phyloP scores from a whole-genome alignment of 2,888 invertebrate species.

The Hirtodrosophila histrioides region DNA sequence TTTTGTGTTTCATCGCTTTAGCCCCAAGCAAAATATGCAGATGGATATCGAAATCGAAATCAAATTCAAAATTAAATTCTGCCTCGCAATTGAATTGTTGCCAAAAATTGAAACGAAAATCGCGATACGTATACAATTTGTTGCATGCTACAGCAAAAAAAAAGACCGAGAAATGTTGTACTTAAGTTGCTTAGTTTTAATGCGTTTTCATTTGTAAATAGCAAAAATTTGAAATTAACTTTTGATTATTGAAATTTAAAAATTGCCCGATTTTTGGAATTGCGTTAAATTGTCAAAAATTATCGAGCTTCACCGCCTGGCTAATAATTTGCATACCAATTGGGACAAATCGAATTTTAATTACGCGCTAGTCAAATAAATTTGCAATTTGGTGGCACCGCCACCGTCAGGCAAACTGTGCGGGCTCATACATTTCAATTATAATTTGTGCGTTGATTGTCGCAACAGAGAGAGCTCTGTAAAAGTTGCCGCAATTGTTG shows the following conservation, averaged over 20 bases:
- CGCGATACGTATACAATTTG: slow-evolving; percentile 21
- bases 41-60: slow-evolving; percentile 12
- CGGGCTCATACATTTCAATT: slow-evolving; percentile 48
- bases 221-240: slow-evolving; percentile 14
- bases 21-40: not conserved
- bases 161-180: not conserved
- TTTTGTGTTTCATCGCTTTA: slow-evolving; percentile 34
- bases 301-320: not conserved
- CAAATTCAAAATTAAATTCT: not conserved
- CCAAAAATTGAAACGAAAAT: not conserved
- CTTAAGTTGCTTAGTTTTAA: slow-evolving; percentile 40
- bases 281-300: not conserved
- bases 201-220: slow-evolving; percentile 44
- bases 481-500: slow-evolving; percentile 27
- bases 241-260: slow-evolving; percentile 15
- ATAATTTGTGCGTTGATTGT: slow-evolving; percentile 39
- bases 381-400: slow-evolving; percentile 45
- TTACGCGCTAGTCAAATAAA: slow-evolving; percentile 56
- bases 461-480: not conserved
- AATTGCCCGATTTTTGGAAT: not conserved
- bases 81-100: slow-evolving; percentile 11
- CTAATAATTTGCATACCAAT: slow-evolving; percentile 50
- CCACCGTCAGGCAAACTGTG: slow-evolving; percentile 13
- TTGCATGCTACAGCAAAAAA: slow-evolving; percentile 47
- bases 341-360: slow-evolving; percentile 60